Evolutionary conservation across 2,113 vertebrate species (phyloP), one percentile per base, ranked within the genome.

Genomic region (Dasyprocta punctata): DNA sequence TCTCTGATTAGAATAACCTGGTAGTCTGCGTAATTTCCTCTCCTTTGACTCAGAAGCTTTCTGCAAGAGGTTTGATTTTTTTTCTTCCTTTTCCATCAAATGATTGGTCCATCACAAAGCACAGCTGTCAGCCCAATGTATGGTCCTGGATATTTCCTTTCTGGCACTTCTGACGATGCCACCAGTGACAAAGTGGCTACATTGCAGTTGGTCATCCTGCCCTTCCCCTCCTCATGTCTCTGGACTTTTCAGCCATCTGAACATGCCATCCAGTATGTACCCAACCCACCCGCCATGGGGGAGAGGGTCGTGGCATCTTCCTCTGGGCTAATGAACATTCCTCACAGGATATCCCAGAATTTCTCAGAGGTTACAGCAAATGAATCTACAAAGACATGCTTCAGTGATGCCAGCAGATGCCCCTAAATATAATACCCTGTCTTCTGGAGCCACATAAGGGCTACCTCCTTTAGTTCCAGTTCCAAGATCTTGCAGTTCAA

Each of bases 1-100:
- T 3, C 77, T 97, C 83, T 98, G 97, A 98, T 98, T 97, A 98
- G 95, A 98, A 94, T 95, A 92, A 92, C 78, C 97, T 98, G 97
- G 85, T 97, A 94, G 97, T 89, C 97, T 78, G 80, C 87, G n/a
- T 98, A 95, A 98, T 98, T 98, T 98, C 87, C 97, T 97, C 87
- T 96, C 54, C 94, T 95, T 96, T 36, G 92, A 69, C 83, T 89
- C 28, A 6, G 88, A 77, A 87, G 52, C 38, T 81, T 97, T 97
- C 91, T 77, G 54, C n/a, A 14, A 56, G 82, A 61, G 71, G 26
- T 58, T 81, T 44, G 81, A 80, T 47, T 84, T 71, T 61, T 61
- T 67, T 75, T 49, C 44, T 33, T 86, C 92, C 58, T 93, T 71
- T 49, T 56, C 56, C 2, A 0, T 56, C 94, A 95, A 96, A 86